Evolutionary conservation across 1,140 invertebrate species (phyloP), one percentile per base, ranked within the genome.

Genomic region (Aplysia californica): DNA sequence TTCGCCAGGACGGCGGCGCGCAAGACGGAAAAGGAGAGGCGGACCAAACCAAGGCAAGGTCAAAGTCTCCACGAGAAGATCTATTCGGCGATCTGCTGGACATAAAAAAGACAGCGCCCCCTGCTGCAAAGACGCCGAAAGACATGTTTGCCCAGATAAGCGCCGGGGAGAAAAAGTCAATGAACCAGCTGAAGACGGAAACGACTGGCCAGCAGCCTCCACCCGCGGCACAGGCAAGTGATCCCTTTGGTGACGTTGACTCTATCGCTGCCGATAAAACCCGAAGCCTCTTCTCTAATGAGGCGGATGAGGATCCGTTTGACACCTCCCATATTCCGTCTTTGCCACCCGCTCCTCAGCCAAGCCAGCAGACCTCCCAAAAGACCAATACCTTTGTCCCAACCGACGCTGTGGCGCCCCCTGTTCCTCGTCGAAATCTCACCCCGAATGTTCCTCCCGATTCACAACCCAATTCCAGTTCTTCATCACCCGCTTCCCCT

Each of bases 61-160:
- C 18, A 6, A 59, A 68, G n/a, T n/a, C 71, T 21, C 56, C 31
- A 65, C 70, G 68, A 56, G 61, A 50, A 50, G 82, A 83, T 76
- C 79, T 81, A 3, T 87, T 87, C 75, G 80, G 78, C 33, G 86
- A 84, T 78, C 81, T 86, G 29, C 76, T 83, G 50, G 75, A 81
- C 64, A 84, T 87, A 39, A 83, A 83, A 61, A 69, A 78, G 21
- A 79, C 79, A 26, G 69, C 55, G 21, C 61, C 76, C 3, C 72
- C 78, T 18, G 71, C n/a, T 21, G 78, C 77, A 41, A 79, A 82
- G 33, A 75, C 79, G 29, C 82, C 83, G 50, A 87, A 85, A 75
- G 82, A 84, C 29, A 72, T 87, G 74, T 87, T 87, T 79, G 82
- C 75, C 33, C 80, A 82, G 6, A 41, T 80, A 39, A 76, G 50